These are phyloP conservation scores for Caenorhabditis sp. DNA, from an alignment of 2,888 invertebrate genomes.

Conservation along the genomic window DNA sequence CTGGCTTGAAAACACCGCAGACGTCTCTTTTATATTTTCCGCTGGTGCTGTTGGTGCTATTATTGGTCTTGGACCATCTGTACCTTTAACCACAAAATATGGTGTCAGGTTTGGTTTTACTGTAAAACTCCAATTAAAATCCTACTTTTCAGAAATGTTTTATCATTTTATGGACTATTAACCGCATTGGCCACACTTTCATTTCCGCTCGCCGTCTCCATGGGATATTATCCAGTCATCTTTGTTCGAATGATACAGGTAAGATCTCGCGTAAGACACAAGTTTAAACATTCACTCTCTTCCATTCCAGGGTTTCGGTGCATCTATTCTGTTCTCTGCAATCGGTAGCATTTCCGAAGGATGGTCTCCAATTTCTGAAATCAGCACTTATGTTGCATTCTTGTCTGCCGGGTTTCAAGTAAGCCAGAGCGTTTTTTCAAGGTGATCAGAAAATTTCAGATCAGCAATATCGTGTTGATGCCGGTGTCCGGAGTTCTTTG, in stretches of 20 bases:
- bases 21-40: constrained; percentile 67
- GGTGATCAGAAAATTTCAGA: constrained; percentile 9
- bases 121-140: not conserved
- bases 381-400: constrained; percentile 55
- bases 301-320: constrained; percentile 39
- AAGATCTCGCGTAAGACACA: not conserved
- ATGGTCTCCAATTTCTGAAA: constrained; percentile 59
- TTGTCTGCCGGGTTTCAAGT: constrained; percentile 53
- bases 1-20: constrained; percentile 62
- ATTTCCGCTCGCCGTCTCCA: constrained; percentile 62
- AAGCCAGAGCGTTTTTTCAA: not conserved
- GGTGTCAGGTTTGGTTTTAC: constrained; percentile 56
- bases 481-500: constrained; percentile 65
- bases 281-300: not conserved
- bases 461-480: constrained; percentile 61
- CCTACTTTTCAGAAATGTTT: constrained; percentile 40
- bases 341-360: constrained; percentile 61
- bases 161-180: constrained; percentile 53
- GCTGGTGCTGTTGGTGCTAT: constrained; percentile 65
- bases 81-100: constrained; percentile 44
- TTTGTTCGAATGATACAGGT: constrained; percentile 55
- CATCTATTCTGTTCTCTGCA: constrained; percentile 54
- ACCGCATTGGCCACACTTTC: constrained; percentile 60
- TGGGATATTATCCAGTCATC: constrained; percentile 62
- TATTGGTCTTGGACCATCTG: constrained; percentile 62